Evolutionary conservation across 2,797 vertebrate species (phyloP).

Genomic region (Alosa sapidissima): DNA sequence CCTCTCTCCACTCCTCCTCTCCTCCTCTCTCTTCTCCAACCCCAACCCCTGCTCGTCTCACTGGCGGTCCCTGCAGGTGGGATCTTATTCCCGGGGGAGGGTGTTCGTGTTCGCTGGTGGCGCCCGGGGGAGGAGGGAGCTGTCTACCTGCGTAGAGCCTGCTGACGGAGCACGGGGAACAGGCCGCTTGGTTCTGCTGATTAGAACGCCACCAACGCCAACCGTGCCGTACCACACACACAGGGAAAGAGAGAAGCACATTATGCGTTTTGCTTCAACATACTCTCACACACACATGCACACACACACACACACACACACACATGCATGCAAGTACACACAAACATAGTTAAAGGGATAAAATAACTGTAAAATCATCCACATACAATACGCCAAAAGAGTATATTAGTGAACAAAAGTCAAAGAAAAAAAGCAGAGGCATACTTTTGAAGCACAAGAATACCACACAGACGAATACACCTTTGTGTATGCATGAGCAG

Average conservation of each 20-base stretch:
- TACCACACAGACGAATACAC: not conserved
- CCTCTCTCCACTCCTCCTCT: not conserved
- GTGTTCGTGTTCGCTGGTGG: slow-evolving; percentile 44
- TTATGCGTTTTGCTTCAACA: not conserved
- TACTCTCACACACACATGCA: slow-evolving; percentile 43
- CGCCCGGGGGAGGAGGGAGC: slow-evolving; percentile 56
- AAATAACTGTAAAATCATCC: not conserved
- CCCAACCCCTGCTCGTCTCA: not conserved
- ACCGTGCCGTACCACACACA: slow-evolving; percentile 40
- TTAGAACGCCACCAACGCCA: not conserved
- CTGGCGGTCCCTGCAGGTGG: slow-evolving; percentile 23
- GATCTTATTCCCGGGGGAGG: slow-evolving; percentile 31
- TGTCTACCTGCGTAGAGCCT: slow-evolving; percentile 69
- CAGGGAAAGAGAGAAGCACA: slow-evolving; percentile 29
- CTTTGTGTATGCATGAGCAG: not conserved
- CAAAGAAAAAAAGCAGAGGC: not conserved
- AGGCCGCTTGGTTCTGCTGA: not conserved
- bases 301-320: not conserved
- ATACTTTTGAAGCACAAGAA: not conserved
- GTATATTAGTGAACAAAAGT: not conserved
- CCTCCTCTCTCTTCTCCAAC: not conserved
- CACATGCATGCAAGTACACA: not conserved
- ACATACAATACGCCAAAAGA: not conserved
- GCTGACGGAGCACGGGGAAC: slow-evolving; percentile 73
- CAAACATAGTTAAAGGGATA: not conserved